These are phyloP conservation scores for Stenotaenia linearis DNA, from an alignment of 2,888 invertebrate genomes.

Conservation along the genomic window DNA sequence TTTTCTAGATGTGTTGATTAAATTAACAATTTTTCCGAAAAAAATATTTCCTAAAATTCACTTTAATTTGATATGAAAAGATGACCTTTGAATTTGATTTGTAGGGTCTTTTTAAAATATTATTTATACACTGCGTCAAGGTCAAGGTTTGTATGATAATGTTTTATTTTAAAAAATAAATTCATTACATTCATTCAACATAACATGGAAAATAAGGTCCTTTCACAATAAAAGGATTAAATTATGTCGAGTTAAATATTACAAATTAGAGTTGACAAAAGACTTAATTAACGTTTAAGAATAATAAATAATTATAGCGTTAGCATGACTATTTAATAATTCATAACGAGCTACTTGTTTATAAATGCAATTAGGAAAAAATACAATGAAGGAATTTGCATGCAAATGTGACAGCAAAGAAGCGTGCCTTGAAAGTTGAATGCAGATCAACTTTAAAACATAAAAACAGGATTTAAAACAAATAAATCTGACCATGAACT, in stretches of 20 bases:
- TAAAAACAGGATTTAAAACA: neutral
- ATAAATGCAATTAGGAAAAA: neutral
- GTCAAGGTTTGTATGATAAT: neutral
- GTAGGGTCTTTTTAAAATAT: neutral
- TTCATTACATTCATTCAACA: neutral
- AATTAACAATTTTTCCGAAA: neutral
- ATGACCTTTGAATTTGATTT: conserved; percentile 6
- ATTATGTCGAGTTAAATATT: neutral
- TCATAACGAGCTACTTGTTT: neutral
- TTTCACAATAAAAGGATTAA: neutral
- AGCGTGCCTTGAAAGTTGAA: neutral
- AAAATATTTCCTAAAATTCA: neutral
- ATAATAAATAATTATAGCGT: neutral
- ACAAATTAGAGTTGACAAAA: neutral
- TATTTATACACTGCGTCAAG: neutral
- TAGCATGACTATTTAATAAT: neutral
- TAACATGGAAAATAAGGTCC: neutral
- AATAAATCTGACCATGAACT: conserved; percentile 2
- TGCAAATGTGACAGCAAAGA: neutral
- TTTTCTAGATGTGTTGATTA: neutral
- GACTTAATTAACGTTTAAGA: neutral
- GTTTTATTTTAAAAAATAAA: neutral
- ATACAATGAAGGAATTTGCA: neutral
- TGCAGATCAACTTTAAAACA: neutral
- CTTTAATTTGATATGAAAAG: neutral